Evolutionary conservation across 2,113 vertebrate genomes (phyloP).

Genomic region (Macaca fascicularis): DNA sequence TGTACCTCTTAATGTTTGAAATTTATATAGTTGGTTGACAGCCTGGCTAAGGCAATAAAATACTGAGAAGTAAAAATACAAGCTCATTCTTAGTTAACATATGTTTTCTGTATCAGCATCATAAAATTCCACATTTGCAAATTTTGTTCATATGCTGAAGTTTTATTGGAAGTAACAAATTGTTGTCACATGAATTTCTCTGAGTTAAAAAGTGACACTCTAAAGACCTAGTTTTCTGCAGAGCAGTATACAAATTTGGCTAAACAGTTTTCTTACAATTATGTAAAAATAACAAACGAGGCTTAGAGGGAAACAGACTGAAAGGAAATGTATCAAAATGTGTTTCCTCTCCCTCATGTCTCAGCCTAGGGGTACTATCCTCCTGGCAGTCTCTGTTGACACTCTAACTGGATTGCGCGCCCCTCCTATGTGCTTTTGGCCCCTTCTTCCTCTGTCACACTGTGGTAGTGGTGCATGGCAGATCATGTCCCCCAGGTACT

Average conservation of each 20-base stretch:
- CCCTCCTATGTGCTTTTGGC: background rate
- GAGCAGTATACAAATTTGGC: background rate
- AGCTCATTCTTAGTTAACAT: constrained; percentile 46
- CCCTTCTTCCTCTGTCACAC: background rate
- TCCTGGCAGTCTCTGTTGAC: background rate
- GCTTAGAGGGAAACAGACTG: background rate
- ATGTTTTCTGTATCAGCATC: constrained; percentile 46
- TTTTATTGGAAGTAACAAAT: constrained; percentile 52
- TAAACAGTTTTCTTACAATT: background rate
- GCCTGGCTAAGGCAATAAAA: constrained; percentile 66
- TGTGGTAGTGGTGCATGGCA: accelerated
- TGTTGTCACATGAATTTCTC: background rate
- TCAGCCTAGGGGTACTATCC: background rate
- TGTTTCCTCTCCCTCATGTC: background rate
- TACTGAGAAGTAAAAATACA: constrained; percentile 62
- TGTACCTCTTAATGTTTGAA: constrained; percentile 66
- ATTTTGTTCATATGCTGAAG: constrained; percentile 20
- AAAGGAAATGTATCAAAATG: background rate
- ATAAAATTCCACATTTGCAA: constrained; percentile 59
- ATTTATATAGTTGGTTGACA: constrained; percentile 73
- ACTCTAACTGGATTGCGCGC: too few species aligned
- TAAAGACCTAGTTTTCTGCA: background rate
- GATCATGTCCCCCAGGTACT: background rate
- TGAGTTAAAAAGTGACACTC: constrained; percentile 23
- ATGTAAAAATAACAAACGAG: background rate